A percentile compares a stretch with the other conserved stretches of the same genome.
Evolutionary conservation across 1,140 invertebrate species (phyloP).

Genomic region (Elymnias hypermnestra): DNA sequence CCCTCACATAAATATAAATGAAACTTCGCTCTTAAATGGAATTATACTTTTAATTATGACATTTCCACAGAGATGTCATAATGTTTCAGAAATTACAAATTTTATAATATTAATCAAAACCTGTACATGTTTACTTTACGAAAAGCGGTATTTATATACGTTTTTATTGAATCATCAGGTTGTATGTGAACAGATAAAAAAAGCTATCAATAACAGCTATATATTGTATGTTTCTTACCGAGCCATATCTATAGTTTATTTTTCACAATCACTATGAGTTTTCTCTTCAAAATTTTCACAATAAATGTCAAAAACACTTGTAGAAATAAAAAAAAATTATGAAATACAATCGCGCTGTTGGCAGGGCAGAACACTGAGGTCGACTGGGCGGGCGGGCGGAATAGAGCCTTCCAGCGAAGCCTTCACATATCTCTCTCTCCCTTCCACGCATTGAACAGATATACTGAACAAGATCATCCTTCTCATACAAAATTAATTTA

Average conservation of each 20-base stretch:
- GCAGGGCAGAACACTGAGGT: constrained; percentile 39
- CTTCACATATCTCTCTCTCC: constrained; percentile 42
- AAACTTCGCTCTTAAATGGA: too few relatives aligned
- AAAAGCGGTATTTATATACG: too few relatives aligned
- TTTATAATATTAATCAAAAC: too few relatives aligned
- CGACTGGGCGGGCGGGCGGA: constrained; percentile 68
- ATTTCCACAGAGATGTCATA: too few relatives aligned
- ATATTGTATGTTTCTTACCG: constrained; percentile 11
- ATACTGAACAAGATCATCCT: too few relatives aligned
- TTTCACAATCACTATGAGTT: neutral
- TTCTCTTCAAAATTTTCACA: neutral
- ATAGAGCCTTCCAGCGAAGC: constrained; percentile 42
- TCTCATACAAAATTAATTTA: too few relatives aligned
- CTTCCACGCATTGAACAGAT: constrained; percentile 32
- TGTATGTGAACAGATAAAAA: neutral
- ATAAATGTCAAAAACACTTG: neutral
- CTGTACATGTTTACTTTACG: too few relatives aligned
- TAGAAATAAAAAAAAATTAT: constrained; percentile 4
- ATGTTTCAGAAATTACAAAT: too few relatives aligned
- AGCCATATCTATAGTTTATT: constrained; percentile 10
- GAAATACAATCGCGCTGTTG: constrained; percentile 22
- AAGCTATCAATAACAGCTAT: neutral
- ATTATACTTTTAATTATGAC: too few relatives aligned
- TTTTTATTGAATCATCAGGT: too few relatives aligned
- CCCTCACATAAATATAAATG: too few relatives aligned